A percentile compares a stretch with the other conserved stretches of the same genome.
phyloP scores from a whole-genome alignment of 92 coral and sea anemone genomes.

The Bergia sp. region DNA sequence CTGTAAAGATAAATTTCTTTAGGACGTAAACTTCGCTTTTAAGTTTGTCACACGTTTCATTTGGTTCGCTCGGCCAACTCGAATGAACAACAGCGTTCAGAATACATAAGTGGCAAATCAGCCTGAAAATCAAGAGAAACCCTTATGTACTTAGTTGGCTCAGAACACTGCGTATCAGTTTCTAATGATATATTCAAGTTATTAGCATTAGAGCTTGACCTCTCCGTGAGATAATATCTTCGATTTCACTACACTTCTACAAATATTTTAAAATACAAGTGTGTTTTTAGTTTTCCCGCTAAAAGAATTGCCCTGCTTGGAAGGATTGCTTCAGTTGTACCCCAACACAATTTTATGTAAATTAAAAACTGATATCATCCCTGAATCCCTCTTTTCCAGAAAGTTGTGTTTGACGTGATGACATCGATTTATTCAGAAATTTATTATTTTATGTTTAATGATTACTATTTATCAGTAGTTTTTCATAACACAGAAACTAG shows the following conservation, averaged over 20 bases:
- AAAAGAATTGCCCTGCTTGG: background rate
- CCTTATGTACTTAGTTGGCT: conserved; percentile 8
- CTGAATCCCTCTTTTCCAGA: background rate
- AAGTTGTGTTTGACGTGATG: background rate
- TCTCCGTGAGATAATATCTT: background rate
- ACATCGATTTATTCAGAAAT: background rate
- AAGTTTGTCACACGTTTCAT: background rate
- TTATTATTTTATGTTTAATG: background rate
- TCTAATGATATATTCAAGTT: conserved; percentile 17
- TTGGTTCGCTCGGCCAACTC: background rate
- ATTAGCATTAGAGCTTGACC: conserved; percentile 21
- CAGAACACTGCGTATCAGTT: conserved; percentile 17
- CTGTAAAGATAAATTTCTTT: background rate
- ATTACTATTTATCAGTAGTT: background rate
- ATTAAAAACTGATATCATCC: background rate
- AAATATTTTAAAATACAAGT: background rate
- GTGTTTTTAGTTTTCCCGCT: background rate
- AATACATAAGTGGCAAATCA: background rate
- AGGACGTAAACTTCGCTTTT: background rate
- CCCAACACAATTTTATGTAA: background rate
- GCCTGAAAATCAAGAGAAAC: background rate
- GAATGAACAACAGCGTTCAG: background rate
- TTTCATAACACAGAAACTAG: background rate
- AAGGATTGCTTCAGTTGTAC: background rate
- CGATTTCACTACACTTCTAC: background rate